These are phyloP conservation scores for Spisula solida DNA, from an alignment of 2,888 invertebrate genomes.

Conservation along the genomic window DNA sequence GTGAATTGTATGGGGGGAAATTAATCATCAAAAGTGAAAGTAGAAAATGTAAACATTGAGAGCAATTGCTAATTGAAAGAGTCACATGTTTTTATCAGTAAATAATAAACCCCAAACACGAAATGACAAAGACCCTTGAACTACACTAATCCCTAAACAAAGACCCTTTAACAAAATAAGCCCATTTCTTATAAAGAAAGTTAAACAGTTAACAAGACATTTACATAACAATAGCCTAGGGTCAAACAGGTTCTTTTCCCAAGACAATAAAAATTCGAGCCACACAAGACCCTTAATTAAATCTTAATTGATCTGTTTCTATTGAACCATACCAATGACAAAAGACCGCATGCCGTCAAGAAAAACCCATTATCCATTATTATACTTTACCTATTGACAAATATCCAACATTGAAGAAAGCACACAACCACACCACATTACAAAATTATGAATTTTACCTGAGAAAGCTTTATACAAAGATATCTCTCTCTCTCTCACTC, in stretches of 20 bases:
- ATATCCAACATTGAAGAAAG: conserved; percentile 48
- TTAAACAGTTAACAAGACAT: conserved; percentile 19
- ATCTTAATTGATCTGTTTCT: conserved; percentile 56
- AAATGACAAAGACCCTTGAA: conserved; percentile 55
- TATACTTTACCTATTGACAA: conserved; percentile 58
- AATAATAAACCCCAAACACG: neutral
- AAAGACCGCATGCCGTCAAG: conserved; percentile 50
- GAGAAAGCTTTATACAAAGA: conserved; percentile 66
- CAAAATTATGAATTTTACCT: conserved; percentile 62
- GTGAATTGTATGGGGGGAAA: conserved; percentile 33
- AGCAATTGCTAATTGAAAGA: neutral
- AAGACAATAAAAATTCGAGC: conserved; percentile 38
- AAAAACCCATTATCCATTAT: conserved; percentile 43
- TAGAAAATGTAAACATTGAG: conserved; percentile 49
- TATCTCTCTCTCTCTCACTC: conserved; percentile 38
- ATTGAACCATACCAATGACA: conserved; percentile 51
- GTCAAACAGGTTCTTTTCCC: conserved; percentile 37
- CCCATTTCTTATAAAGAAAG: neutral
- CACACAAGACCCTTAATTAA: conserved; percentile 49
- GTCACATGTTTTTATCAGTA: conserved; percentile 8
- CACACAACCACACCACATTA: conserved; percentile 46
- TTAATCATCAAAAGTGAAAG: conserved; percentile 52
- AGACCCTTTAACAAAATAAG: conserved; percentile 31
- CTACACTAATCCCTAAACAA: conserved; percentile 59
- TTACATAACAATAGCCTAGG: conserved; percentile 40